Evolutionary conservation across 2,888 invertebrate species (phyloP), one percentile per base, ranked within the genome.

Genomic region (Drosophila merina): DNA sequence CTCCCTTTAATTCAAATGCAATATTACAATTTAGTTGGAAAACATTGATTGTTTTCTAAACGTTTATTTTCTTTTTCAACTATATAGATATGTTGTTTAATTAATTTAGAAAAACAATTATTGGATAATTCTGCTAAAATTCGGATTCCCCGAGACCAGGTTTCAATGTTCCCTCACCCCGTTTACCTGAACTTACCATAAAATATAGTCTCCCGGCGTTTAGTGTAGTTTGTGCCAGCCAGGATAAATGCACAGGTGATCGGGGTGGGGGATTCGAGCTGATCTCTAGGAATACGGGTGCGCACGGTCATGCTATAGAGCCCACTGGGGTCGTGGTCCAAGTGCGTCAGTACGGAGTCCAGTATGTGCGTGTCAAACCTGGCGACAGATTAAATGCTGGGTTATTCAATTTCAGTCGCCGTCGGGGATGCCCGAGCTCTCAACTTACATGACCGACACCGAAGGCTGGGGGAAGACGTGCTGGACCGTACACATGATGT

Each of bases 231-330:
- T 64, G 92, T 92, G 74, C 91, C 92, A 72, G 90, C 89, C 79
- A 92, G 88, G 82, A 90, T 90, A 86, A 92, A 90, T 88, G 92
- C 90, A 89, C 92, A 92, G 79, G 91, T 91, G 75, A 92, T 92
- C 88, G 92, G 91, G 85, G 91, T 92, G 77, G 92, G 92, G 72
- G 92, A 91, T 79, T 91, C 91, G 63, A 92, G 82, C 76, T 90
- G 89, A 78, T 91, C 87, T 84, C 90, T 89, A 78, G 91, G 90
- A 88, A 91, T 90, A 83, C 90, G 90, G 72, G 91, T 89, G 76
- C 90, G 88, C 57, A 91, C 91, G 66, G 90, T 90, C 86, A 91
- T 90, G 88, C 90, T 90, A 64, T 91, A 92, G 63, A 92, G 86
- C 57, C 91, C 91, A 76, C 90, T 91, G 57, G 90, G 88, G 83